These are phyloP conservation scores for Cosmia trapezina DNA, from an alignment of 2,888 invertebrate species.

Conservation along the genomic window DNA sequence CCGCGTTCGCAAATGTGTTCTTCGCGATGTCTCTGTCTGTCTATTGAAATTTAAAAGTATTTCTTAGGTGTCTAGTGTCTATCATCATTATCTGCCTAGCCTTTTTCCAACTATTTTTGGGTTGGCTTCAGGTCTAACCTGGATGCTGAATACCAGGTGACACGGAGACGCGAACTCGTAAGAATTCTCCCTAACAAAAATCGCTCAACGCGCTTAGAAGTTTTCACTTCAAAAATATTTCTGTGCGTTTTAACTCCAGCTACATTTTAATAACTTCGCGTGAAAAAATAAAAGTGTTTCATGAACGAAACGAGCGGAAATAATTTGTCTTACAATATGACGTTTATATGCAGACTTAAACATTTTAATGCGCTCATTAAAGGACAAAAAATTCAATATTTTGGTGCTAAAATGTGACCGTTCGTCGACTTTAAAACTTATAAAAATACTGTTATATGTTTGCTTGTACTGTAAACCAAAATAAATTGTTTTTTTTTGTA, in stretches of 20 bases:
- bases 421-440: not conserved
- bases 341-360: conserved; percentile 5
- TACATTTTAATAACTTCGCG: not conserved
- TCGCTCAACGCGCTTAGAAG: too few relatives aligned
- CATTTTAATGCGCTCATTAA: conserved; percentile 2
- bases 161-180: too few relatives aligned
- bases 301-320: conserved; percentile 35
- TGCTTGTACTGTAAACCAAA: not conserved
- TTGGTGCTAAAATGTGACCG: not conserved
- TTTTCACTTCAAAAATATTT: not conserved
- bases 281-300: conserved; percentile 17
- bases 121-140: not conserved
- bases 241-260: not conserved
- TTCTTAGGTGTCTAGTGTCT: too few relatives aligned
- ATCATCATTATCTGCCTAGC: not conserved
- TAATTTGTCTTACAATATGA: conserved; percentile 29
- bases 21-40: not conserved
- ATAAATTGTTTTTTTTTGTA: not conserved
- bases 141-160: not conserved
- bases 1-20: not conserved
- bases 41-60: not conserved
- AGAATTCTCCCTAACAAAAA: too few relatives aligned
- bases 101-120: not conserved
- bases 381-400: conserved; percentile 4
- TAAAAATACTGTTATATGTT: not conserved